phyloP scores from a whole-genome alignment of 1,140 invertebrate species.

The Doryteuthis pealeii region DNA sequence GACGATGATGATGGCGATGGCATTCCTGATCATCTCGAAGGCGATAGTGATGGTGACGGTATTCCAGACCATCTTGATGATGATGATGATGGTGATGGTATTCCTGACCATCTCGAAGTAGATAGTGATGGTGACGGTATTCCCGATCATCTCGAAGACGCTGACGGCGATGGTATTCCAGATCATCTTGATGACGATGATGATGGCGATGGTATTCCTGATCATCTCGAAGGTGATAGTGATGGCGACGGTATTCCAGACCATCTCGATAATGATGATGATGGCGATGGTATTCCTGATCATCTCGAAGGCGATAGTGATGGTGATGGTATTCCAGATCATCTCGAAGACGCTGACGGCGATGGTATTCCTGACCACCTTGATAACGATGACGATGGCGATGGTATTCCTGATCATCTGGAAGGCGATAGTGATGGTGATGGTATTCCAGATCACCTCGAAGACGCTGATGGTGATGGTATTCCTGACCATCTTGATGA shows the following conservation, averaged over 20 bases:
- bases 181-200: slow-evolving; percentile 43
- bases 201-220: slow-evolving; percentile 39
- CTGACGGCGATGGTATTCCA: slow-evolving; percentile 45
- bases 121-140: slow-evolving; percentile 42
- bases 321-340: slow-evolving; percentile 33
- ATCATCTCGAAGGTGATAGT: slow-evolving; percentile 39
- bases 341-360: slow-evolving; percentile 40
- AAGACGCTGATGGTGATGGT: slow-evolving; percentile 32
- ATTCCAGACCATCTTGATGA: slow-evolving; percentile 42
- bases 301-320: slow-evolving; percentile 32
- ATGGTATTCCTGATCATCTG: slow-evolving; percentile 42
- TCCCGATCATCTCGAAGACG: slow-evolving; percentile 39
- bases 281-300: slow-evolving; percentile 40
- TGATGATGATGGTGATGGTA: slow-evolving; percentile 47
- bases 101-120: slow-evolving; percentile 44
- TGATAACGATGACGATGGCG: slow-evolving; percentile 29
- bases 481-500: slow-evolving; percentile 40
- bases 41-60: slow-evolving; percentile 46
- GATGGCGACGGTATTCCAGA: slow-evolving; percentile 27
- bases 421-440: slow-evolving; percentile 47
- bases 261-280: slow-evolving; percentile 25
- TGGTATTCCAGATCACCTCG: slow-evolving; percentile 45
- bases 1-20: slow-evolving; percentile 36
- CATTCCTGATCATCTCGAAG: slow-evolving; percentile 42
- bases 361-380: slow-evolving; percentile 34